phyloP scores from a whole-genome alignment of 2,113 vertebrate species.

The Coptodon rendalli region DNA sequence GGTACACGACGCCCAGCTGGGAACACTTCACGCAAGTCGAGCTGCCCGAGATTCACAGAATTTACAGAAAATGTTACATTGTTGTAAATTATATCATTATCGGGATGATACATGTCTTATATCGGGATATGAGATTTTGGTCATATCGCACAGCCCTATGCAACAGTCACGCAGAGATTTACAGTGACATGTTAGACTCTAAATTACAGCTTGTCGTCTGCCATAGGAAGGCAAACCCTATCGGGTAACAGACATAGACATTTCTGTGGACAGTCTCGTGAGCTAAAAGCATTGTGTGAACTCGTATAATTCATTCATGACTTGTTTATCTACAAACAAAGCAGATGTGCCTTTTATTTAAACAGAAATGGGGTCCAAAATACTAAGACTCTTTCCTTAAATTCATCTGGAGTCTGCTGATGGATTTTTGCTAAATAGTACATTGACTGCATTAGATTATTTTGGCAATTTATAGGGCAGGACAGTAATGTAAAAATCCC shows the following conservation, averaged over 20 bases:
- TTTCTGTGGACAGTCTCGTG: slow-evolving; percentile 35
- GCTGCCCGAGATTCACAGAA: too few relatives aligned
- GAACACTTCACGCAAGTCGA: too few relatives aligned
- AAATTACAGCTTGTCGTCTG: not conserved
- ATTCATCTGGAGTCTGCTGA: not conserved
- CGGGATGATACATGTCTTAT: too few relatives aligned
- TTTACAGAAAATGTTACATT: too few relatives aligned
- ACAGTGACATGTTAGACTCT: not conserved
- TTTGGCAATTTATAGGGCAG: not conserved
- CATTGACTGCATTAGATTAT: not conserved
- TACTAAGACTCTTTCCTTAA: not conserved
- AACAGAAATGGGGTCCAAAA: slow-evolving; percentile 6
- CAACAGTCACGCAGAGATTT: not conserved
- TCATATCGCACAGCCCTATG: not conserved
- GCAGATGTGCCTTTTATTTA: slow-evolving; percentile 37
- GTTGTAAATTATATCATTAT: too few relatives aligned
- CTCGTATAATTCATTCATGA: slow-evolving; percentile 27
- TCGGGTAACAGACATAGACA: not conserved
- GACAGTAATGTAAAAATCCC: not conserved
- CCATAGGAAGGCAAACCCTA: slow-evolving; percentile 14
- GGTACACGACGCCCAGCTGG: too few relatives aligned
- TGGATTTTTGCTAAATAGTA: not conserved
- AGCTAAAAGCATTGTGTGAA: slow-evolving; percentile 8
- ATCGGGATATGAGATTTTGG: too few relatives aligned
- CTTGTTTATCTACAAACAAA: slow-evolving; percentile 28